phyloP scores from a whole-genome alignment of 2,888 invertebrate genomes.

The Poecilus cupreus region DNA sequence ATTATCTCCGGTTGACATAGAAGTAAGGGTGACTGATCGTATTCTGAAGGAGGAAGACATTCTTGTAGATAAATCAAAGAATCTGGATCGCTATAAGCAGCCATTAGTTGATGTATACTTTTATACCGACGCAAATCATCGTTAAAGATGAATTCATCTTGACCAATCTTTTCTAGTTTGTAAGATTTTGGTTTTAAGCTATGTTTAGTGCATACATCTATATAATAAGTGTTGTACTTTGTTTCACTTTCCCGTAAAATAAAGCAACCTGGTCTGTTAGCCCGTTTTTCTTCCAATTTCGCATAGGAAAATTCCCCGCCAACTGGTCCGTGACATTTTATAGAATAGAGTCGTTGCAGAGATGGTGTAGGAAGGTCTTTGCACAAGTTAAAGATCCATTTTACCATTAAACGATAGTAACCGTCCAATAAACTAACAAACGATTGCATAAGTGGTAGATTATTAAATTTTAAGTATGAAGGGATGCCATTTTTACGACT shows the following conservation, averaged over 20 bases:
- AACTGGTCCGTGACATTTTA: slow-evolving; percentile 93
- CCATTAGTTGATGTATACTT: slow-evolving; percentile 79
- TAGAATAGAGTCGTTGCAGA: slow-evolving; percentile 80
- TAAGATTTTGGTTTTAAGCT: slow-evolving; percentile 82
- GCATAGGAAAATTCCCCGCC: slow-evolving; percentile 90
- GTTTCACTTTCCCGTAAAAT: slow-evolving; percentile 89
- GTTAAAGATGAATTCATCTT: slow-evolving; percentile 76
- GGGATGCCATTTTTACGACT: slow-evolving; percentile 86
- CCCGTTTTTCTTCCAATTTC: slow-evolving; percentile 87
- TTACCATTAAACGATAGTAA: slow-evolving; percentile 89
- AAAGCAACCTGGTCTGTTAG: slow-evolving; percentile 85
- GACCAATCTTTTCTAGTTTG: slow-evolving; percentile 78
- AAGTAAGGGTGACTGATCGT: slow-evolving; percentile 84
- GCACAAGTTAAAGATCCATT: slow-evolving; percentile 94
- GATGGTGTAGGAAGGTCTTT: slow-evolving; percentile 88
- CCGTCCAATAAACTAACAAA: slow-evolving; percentile 90
- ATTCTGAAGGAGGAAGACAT: slow-evolving; percentile 91
- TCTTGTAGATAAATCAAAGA: slow-evolving; percentile 80
- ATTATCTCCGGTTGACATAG: slow-evolving; percentile 78
- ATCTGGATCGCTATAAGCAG: slow-evolving; percentile 78
- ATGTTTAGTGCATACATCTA: slow-evolving; percentile 87
- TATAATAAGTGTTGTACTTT: slow-evolving; percentile 85
- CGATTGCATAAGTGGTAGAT: slow-evolving; percentile 81
- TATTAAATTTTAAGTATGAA: slow-evolving; percentile 82
- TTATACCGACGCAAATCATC: slow-evolving; percentile 75